A percentile compares a stretch with the other conserved stretches of the same genome.
phyloP scores from a whole-genome alignment of 2,888 invertebrate species.

The Ormyrus rosae region DNA sequence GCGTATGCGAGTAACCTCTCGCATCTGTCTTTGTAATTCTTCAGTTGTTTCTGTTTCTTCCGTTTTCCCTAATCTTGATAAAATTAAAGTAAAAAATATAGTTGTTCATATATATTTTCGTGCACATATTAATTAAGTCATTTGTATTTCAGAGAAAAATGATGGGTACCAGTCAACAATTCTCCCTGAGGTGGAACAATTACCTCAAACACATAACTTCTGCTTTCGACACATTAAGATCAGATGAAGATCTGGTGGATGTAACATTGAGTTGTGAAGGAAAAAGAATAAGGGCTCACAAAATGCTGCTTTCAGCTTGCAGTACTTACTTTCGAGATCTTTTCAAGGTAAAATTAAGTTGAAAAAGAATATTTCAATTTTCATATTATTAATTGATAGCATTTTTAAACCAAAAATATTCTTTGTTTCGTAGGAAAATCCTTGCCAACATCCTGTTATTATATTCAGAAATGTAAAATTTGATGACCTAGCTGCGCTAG shows the following conservation, averaged over 20 bases:
- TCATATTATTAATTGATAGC: neutral
- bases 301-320: slow-evolving; percentile 90
- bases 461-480: slow-evolving; percentile 88
- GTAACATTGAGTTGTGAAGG: slow-evolving; percentile 92
- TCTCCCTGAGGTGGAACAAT: slow-evolving; percentile 92
- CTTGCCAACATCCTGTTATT: slow-evolving; percentile 88
- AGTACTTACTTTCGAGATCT: slow-evolving; percentile 85
- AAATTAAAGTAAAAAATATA: neutral
- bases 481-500: slow-evolving; percentile 86
- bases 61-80: neutral
- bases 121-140: slow-evolving; percentile 31
- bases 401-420: neutral
- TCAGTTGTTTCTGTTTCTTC: neutral
- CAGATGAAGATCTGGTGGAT: slow-evolving; percentile 83
- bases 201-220: slow-evolving; percentile 88
- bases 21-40: neutral
- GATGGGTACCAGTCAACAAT: slow-evolving; percentile 85
- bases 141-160: slow-evolving; percentile 59
- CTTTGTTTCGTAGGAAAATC: slow-evolving; percentile 80
- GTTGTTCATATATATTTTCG: neutral
- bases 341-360: slow-evolving; percentile 72
- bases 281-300: slow-evolving; percentile 88
- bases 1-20: neutral
- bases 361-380: neutral
- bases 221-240: slow-evolving; percentile 84